These are phyloP conservation scores for Epirrhoe alternata DNA, from an alignment of 2,888 invertebrate species.

Conservation along the genomic window DNA sequence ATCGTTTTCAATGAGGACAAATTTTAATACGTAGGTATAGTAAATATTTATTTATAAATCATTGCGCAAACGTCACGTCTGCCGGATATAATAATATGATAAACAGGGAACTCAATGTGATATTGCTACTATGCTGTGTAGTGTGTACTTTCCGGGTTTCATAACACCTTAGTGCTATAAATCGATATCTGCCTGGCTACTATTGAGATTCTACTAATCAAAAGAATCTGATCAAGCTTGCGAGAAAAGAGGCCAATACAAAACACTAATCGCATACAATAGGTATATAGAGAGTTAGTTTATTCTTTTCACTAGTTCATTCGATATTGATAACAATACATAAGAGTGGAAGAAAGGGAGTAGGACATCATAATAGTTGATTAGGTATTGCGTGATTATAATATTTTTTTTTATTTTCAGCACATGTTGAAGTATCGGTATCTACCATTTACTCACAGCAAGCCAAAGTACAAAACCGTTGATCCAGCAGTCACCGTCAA, in stretches of 20 bases:
- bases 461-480: slow-evolving; percentile 94
- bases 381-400: not conserved
- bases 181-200: too few species aligned
- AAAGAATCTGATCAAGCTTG: too few species aligned
- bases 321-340: too few species aligned
- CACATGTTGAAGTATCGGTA: slow-evolving; percentile 99
- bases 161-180: not conserved
- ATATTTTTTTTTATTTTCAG: slow-evolving; percentile 83
- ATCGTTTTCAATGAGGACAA: too few species aligned
- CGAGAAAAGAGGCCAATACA: too few species aligned
- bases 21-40: too few species aligned
- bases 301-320: too few species aligned
- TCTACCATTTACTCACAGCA: slow-evolving; percentile 99
- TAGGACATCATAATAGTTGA: too few species aligned
- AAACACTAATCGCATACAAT: too few species aligned
- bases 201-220: too few species aligned
- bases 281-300: too few species aligned
- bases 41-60: not conserved
- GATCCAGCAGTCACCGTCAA: slow-evolving; percentile 74
- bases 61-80: not conserved
- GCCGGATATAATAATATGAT: not conserved
- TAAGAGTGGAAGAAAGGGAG: too few species aligned
- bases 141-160: not conserved
- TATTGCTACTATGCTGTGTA: not conserved
- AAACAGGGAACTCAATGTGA: not conserved